Base-by-base conservation (phyloP, 2,888 invertebrate genomes). In the Tipula lateralis region DNA sequence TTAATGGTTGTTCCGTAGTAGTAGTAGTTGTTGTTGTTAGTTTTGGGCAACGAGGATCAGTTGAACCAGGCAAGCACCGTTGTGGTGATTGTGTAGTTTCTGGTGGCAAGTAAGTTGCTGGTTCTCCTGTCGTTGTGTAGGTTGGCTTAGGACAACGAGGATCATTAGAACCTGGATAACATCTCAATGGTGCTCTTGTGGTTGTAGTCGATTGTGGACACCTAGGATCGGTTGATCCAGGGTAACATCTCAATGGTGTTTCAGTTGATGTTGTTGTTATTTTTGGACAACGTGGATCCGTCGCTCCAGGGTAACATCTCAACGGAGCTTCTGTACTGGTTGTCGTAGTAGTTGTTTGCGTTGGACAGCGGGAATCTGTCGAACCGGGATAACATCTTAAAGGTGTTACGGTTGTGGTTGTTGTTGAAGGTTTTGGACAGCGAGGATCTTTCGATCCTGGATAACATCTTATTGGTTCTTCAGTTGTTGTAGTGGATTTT, bases 301-400 rank as follows among this genome's bases (percentile, higher is more conserved):
- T 88, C 83, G 89, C 90, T 5, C 89, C 86, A 0, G 89, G 88
- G 85, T 89, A 88, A 16, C 86, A 86, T 32, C 36, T 85, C n/a
- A 86, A 86, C 80, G 86, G 86, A 39, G 0, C 84, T 84, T 0
- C 83, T 6, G 83, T 83, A 9, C 36, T 83, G 2, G 34, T 19
- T 12, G 83, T 19, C 1, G 83, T 83, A 9, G 83, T 83, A 3
- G 34, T 19, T 12, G 83, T 19, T 3, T 9, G 32, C 87, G 87
- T 85, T 5, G 88, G 88, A 84, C 89, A 89, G 16, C 89, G 85
- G 0, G 88, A 88, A 84, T 90, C 89, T 0, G 85, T 87, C 6
- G 87, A 87, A 7, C 90, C 90, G 0, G 89, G 89, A 85, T 85
- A 91, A 90, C 86, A 92, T 89, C 86, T 91, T 90, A 29, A 91